Conservation (phyloP, 2,797 vertebrate genomes). For the Smutsia gigantea region DNA sequence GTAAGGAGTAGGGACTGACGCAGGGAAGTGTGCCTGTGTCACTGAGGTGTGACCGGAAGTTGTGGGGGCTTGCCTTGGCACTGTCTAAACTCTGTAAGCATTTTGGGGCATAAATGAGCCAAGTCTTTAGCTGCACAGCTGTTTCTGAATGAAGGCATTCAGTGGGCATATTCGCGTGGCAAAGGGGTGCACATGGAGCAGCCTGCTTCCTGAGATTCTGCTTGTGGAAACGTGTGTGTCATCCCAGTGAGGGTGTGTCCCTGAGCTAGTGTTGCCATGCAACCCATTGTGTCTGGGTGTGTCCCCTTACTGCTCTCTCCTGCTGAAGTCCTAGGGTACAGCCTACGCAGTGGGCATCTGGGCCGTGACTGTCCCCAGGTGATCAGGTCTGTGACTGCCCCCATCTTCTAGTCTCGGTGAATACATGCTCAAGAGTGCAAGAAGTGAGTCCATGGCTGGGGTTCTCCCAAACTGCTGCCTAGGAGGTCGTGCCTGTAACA, state of each 20-base stretch:
- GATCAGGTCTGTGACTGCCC: not conserved
- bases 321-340: not conserved
- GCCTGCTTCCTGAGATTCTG: not conserved
- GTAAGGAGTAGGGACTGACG: not conserved
- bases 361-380: not conserved
- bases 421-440: not conserved
- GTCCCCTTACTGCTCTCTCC: not conserved
- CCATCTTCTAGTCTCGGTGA: not conserved
- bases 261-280: not conserved
- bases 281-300: slow-evolving; percentile 12
- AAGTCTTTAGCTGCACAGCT: not conserved
- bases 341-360: not conserved
- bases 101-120: not conserved
- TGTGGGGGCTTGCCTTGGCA: not conserved
- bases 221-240: not conserved
- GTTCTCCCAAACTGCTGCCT: not conserved
- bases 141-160: not conserved
- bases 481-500: not conserved
- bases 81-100: not conserved
- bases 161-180: not conserved
- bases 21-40: not conserved
- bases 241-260: not conserved
- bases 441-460: not conserved
- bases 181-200: not conserved
- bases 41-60: not conserved